These are phyloP conservation scores for Crenichthys baileyi DNA, from an alignment of 2,797 vertebrate genomes.

Conservation along the genomic window DNA sequence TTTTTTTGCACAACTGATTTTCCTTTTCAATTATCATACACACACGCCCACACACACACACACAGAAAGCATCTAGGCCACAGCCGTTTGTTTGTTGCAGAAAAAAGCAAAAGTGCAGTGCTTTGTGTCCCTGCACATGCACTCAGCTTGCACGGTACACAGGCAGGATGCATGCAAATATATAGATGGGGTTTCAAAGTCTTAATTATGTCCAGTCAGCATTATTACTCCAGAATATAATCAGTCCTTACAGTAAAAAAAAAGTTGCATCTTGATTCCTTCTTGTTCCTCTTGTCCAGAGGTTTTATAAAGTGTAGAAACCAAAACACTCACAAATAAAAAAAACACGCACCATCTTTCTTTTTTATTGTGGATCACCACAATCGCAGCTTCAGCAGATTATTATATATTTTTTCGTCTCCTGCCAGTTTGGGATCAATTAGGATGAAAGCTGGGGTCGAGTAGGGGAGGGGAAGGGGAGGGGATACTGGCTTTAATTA, in stretches of 20 bases:
- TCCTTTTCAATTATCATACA: not conserved
- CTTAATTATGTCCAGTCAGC: not conserved
- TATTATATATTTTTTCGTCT: constrained; percentile 32
- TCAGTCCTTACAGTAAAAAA: not conserved
- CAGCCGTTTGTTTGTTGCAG: not conserved
- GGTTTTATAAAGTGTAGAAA: not conserved
- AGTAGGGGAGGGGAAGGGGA: too few relatives aligned
- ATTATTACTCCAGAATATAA: too few relatives aligned
- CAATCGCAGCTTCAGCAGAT: constrained; percentile 46
- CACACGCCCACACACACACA: constrained; percentile 31
- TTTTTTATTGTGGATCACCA: constrained; percentile 42
- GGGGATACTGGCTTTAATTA: constrained; percentile 60
- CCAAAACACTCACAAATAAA: constrained; percentile 7
- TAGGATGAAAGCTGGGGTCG: constrained; percentile 57
- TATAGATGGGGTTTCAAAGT: not conserved
- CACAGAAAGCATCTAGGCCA: constrained; percentile 51
- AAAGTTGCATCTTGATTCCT: constrained; percentile 1
- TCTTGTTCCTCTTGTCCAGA: not conserved
- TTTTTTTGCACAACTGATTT: constrained; percentile 61
- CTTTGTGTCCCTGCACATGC: constrained; percentile 54
- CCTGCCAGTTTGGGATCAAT: constrained; percentile 70
- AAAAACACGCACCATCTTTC: constrained; percentile 15
- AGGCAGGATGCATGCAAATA: not conserved
- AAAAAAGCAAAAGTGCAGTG: not conserved
- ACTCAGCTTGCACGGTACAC: not conserved